phyloP scores from a whole-genome alignment of 2,888 invertebrate genomes.

The Nomada fabriciana region DNA sequence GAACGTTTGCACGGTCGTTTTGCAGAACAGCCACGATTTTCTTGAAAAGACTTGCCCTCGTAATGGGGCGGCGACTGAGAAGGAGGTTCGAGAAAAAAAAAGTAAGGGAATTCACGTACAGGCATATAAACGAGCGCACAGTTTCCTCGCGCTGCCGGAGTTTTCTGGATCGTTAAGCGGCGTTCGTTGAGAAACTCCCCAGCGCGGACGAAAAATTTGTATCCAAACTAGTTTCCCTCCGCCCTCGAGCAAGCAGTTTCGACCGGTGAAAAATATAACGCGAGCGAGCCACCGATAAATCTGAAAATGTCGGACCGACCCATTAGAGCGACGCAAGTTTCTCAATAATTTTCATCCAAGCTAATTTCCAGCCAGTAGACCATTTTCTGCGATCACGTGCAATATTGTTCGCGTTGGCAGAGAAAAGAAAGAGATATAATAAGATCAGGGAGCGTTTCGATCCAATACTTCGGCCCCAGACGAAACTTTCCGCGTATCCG shows the following conservation, averaged over 20 bases:
- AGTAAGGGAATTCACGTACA: slow-evolving; percentile 53
- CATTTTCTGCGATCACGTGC: neutral
- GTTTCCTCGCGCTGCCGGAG: slow-evolving; percentile 40
- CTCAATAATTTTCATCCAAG: slow-evolving; percentile 22
- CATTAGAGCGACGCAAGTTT: slow-evolving; percentile 31
- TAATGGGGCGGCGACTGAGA: slow-evolving; percentile 47
- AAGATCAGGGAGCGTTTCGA: neutral
- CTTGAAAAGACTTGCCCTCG: slow-evolving; percentile 44
- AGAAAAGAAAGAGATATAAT: neutral
- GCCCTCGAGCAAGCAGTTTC: slow-evolving; percentile 29
- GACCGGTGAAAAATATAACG: slow-evolving; percentile 40
- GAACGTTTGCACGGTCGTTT: slow-evolving; percentile 56
- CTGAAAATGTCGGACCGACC: neutral
- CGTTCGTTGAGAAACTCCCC: slow-evolving; percentile 65
- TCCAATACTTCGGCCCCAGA: neutral
- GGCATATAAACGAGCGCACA: slow-evolving; percentile 59
- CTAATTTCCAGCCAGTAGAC: neutral
- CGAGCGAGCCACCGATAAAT: slow-evolving; percentile 40
- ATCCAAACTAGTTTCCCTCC: slow-evolving; percentile 60
- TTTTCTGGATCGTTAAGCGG: slow-evolving; percentile 69
- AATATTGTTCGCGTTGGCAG: no score
- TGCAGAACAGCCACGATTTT: slow-evolving; percentile 40
- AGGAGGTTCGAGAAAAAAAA: slow-evolving; percentile 6
- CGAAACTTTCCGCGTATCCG: neutral
- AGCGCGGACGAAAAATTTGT: slow-evolving; percentile 62